Conservation (phyloP, 2,797 vertebrate genomes). For the Pogonophryne albipinna region DNA sequence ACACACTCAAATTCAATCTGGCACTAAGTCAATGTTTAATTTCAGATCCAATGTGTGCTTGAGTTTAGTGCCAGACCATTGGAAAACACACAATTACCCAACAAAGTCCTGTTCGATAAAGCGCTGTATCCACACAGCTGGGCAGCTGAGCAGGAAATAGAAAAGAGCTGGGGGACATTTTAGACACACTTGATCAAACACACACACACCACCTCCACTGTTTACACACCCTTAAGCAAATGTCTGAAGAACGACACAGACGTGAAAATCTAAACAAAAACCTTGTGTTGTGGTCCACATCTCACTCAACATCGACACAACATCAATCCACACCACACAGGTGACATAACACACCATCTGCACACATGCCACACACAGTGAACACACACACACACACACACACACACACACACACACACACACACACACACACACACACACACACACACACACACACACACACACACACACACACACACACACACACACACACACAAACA, state of each 20-base stretch:
- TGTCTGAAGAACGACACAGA: slow-evolving; percentile 44
- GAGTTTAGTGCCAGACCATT: slow-evolving; percentile 6
- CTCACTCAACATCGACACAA: slow-evolving; percentile 55
- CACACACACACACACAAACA: slow-evolving; percentile 4
- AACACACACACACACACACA: neutral
- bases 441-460: slow-evolving; percentile 25
- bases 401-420: slow-evolving; percentile 28
- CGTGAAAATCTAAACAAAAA: slow-evolving; percentile 55
- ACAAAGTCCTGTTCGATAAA: slow-evolving; percentile 18
- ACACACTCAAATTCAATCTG: neutral
- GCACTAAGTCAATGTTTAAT: neutral
- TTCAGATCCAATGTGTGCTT: neutral
- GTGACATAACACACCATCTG: slow-evolving; percentile 49
- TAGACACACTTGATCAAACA: slow-evolving; percentile 42
- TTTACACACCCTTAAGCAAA: slow-evolving; percentile 68
- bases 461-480: no score
- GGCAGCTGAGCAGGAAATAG: slow-evolving; percentile 11
- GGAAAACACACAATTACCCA: slow-evolving; percentile 20
- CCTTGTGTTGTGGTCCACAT: slow-evolving; percentile 41
- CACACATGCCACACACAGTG: slow-evolving; percentile 27
- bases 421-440: neutral
- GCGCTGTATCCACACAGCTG: slow-evolving; percentile 64
- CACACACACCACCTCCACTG: slow-evolving; percentile 33
- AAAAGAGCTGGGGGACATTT: slow-evolving; percentile 50
- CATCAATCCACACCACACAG: slow-evolving; percentile 45